Evolutionary conservation across 2,113 vertebrate genomes (phyloP).

Genomic region (Equus przewalskii): DNA sequence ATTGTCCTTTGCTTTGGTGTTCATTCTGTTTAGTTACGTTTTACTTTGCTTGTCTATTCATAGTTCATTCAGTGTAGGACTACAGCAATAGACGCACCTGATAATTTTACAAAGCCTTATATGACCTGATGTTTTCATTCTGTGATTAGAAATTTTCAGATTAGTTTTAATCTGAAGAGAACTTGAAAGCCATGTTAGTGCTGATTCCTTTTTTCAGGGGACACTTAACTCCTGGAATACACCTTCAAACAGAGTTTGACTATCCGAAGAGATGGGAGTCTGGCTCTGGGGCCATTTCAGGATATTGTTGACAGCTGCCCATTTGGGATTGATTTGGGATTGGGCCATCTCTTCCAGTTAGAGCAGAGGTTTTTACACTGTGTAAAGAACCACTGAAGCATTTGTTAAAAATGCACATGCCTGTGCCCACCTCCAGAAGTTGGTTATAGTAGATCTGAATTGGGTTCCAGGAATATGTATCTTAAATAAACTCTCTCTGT

Average conservation of each 20-base stretch:
- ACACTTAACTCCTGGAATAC: neutral
- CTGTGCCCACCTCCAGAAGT: neutral
- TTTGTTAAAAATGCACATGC: neutral
- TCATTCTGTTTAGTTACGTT: neutral
- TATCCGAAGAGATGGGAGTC: neutral
- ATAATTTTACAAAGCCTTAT: neutral
- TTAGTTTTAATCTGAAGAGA: neutral
- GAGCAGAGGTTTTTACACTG: neutral
- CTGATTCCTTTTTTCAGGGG: neutral
- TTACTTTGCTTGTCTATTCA: neutral
- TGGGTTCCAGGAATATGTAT: neutral
- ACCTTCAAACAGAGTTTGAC: neutral
- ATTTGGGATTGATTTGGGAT: neutral
- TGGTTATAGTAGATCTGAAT: neutral
- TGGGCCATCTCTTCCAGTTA: neutral
- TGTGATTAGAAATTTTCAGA: neutral
- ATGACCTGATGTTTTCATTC: neutral
- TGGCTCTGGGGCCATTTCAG: neutral
- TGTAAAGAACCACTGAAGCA: neutral
- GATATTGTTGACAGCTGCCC: neutral
- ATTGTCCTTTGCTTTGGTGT: neutral
- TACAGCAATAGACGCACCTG: neutral
- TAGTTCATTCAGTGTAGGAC: neutral
- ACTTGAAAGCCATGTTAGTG: neutral
- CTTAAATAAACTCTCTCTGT: neutral